Evolutionary conservation across 2,797 vertebrate genomes (phyloP), one percentile per base, ranked within the genome.

Genomic region (Ctenosaura bakeri): DNA sequence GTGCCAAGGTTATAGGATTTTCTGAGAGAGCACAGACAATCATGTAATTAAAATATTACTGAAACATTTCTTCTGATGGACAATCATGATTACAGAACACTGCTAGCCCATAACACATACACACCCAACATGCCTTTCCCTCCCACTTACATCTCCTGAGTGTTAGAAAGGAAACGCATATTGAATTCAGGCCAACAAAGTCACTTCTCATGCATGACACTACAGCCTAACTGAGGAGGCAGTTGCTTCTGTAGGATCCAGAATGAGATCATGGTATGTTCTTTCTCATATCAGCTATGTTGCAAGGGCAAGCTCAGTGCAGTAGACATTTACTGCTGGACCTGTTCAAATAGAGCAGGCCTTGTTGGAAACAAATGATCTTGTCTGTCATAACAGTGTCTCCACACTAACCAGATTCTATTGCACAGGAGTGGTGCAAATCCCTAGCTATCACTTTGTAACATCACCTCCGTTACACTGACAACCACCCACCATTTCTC

Each of bases 81-180:
- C 0, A 6, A 42, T 20, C 0, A 0, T 0, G 1, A 0, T 0
- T 6, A 26, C 0, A 54, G 0, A 1, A 8, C 0, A 2, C 0
- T 0, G 6, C 85, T 86, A 52, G 80, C 73, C 87, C 73, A 52
- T 1, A 54, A 85, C 87, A 76, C 64, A 46, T 46, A 46, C 66
- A 16, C 7, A 9, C 9, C 54, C 0, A 66, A 14, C 52, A 83
- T 89, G 1, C 64, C 91, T 86, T 91, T 32, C 35, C n/a, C 52
- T 29, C 59, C 82, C 7, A 7, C 1, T 83, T 81, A 85, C 46
- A 86, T 79, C 10, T 88, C 86, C 71, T 38, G 35, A 18, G 0
- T 1, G 3, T 1, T 0, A 88, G 35, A 6, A 46, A 14, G 18
- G 24, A 20, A 59, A 20, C 26, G 29, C 0, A 0, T 12, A 3